These are phyloP conservation scores for Microplitis mediator DNA, from an alignment of 1,140 invertebrate species.

Conservation along the genomic window DNA sequence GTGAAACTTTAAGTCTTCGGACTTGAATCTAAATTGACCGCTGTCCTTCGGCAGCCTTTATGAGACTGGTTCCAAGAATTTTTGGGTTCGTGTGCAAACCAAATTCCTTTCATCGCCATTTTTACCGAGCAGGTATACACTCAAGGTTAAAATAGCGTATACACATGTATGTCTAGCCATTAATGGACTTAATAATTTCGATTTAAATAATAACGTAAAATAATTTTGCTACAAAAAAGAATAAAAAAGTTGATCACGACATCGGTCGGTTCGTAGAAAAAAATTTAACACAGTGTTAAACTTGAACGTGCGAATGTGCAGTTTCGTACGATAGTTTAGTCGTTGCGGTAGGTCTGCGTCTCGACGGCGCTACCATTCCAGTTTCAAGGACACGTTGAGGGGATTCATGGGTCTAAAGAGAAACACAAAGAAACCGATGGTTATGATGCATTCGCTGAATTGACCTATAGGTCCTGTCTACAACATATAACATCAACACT, in stretches of 20 bases:
- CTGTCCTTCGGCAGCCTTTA: conserved; percentile 9
- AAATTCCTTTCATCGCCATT: background rate
- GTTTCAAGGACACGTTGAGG: conserved; percentile 1
- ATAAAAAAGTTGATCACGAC: too few relatives aligned
- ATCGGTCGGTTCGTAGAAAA: too few relatives aligned
- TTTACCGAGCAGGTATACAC: background rate
- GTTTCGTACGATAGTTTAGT: background rate
- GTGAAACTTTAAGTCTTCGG: background rate
- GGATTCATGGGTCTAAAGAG: background rate
- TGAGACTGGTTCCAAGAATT: conserved; percentile 13
- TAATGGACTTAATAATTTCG: too few relatives aligned
- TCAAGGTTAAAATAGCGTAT: background rate
- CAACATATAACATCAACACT: background rate
- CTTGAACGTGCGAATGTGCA: background rate
- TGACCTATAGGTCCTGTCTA: background rate
- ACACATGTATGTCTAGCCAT: too few relatives aligned
- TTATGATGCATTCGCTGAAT: background rate
- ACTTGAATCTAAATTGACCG: conserved; percentile 7
- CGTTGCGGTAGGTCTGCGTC: conserved; percentile 2
- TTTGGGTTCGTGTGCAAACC: conserved; percentile 4
- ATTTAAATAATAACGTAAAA: too few relatives aligned
- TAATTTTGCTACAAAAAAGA: too few relatives aligned
- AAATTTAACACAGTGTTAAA: background rate
- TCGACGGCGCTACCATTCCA: background rate
- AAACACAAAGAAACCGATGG: background rate